These are phyloP conservation scores for Sminthopsis crassicaudata DNA, from an alignment of 2,113 vertebrate species.

Conservation along the genomic window DNA sequence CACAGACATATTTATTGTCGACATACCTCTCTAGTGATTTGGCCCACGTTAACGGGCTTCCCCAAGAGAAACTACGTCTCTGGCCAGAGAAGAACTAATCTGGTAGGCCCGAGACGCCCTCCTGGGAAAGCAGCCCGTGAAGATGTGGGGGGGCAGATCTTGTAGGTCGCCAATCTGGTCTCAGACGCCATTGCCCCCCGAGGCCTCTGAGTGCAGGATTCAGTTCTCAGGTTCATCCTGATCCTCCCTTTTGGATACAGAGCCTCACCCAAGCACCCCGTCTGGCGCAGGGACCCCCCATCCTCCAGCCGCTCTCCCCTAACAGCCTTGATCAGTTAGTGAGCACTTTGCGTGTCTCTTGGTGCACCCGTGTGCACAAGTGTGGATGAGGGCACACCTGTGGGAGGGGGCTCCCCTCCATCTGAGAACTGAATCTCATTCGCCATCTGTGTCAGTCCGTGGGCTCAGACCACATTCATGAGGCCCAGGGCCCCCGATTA, in stretches of 20 bases:
- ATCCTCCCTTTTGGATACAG: neutral
- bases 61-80: neutral
- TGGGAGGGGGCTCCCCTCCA: too few relatives aligned
- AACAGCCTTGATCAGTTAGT: neutral
- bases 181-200: neutral
- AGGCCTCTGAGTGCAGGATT: too few relatives aligned
- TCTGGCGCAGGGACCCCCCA: neutral
- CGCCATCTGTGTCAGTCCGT: neutral
- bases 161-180: too few relatives aligned
- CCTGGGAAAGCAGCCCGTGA: neutral
- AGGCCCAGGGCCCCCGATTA: neutral
- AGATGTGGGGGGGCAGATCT: neutral
- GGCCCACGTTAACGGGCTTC: neutral
- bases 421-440: neutral
- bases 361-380: too few relatives aligned
- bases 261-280: neutral
- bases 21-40: neutral
- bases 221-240: too few relatives aligned
- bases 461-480: neutral
- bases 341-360: neutral
- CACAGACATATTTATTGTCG: neutral
- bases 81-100: neutral
- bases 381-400: too few relatives aligned
- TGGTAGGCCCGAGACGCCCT: neutral
- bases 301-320: fast-evolving